These are phyloP conservation scores for Ophioninae sp. DNA, from an alignment of 2,888 invertebrate species.

Conservation along the genomic window DNA sequence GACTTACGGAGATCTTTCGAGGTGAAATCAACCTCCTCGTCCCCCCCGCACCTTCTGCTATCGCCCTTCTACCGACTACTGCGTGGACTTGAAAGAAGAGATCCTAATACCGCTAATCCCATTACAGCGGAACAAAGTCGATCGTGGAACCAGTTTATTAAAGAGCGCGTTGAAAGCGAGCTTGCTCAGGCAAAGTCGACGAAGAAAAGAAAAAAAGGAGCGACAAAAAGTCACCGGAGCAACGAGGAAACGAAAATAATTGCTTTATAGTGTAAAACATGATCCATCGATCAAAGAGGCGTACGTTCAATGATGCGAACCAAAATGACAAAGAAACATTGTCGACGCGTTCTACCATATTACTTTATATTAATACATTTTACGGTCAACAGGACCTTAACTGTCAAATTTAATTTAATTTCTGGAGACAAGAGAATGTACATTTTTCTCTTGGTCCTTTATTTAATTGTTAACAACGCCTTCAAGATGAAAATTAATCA, in stretches of 20 bases:
- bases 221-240: not conserved
- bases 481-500: no score
- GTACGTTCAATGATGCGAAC: no score
- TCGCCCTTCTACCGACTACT: slow-evolving; percentile 4
- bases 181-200: not conserved
- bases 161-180: slow-evolving; percentile 52
- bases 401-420: no score
- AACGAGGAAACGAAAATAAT: not conserved
- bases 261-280: not conserved
- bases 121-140: slow-evolving; percentile 70
- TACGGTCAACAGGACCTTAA: no score
- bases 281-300: no score
- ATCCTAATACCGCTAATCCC: slow-evolving; percentile 72
- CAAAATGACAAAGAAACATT: no score
- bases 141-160: slow-evolving; percentile 68
- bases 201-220: not conserved
- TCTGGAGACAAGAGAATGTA: no score
- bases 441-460: no score
- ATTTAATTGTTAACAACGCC: no score
- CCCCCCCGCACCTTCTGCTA: not conserved
- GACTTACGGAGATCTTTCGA: not conserved
- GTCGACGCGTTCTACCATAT: no score
- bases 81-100: slow-evolving; percentile 44
- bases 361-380: no score
- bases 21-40: not conserved